A percentile compares a stretch with the other conserved stretches of the same genome.
phyloP scores from a whole-genome alignment of 2,797 vertebrate genomes.

The Limnodromus scolopaceus region DNA sequence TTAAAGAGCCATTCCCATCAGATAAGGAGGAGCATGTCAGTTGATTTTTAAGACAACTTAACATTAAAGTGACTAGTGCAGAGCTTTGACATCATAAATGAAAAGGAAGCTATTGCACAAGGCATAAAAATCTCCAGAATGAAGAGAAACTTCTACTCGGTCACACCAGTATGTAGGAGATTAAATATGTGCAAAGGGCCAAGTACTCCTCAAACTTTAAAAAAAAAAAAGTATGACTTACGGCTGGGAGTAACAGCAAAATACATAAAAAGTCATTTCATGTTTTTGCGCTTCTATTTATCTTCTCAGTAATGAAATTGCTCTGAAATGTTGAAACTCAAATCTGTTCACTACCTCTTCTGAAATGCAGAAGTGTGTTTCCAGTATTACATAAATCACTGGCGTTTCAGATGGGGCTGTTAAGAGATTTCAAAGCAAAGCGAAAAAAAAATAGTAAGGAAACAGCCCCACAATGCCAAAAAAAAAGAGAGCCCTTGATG shows the following conservation, averaged over 20 bases:
- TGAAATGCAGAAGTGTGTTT: conserved; percentile 31
- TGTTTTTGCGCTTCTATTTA: background rate
- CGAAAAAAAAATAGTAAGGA: background rate
- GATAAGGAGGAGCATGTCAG: background rate
- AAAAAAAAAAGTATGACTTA: background rate
- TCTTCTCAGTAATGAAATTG: background rate
- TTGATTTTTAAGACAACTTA: background rate
- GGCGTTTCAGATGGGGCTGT: background rate
- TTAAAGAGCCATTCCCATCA: background rate
- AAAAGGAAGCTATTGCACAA: background rate
- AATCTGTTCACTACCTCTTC: background rate
- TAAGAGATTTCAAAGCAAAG: background rate
- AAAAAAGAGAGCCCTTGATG: background rate
- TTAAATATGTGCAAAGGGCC: background rate
- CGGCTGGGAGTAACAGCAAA: background rate
- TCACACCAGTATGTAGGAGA: background rate
- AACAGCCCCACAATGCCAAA: background rate
- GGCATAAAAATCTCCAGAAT: background rate
- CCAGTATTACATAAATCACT: conserved; percentile 10
- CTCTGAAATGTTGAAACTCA: background rate
- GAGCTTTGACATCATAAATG: background rate
- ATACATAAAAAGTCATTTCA: background rate
- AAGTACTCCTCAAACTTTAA: background rate
- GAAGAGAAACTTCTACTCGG: background rate
- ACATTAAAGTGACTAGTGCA: background rate